Evolutionary conservation across 1,140 invertebrate species (phyloP), one percentile per base, ranked within the genome.

Genomic region (Hermetia illucens): DNA sequence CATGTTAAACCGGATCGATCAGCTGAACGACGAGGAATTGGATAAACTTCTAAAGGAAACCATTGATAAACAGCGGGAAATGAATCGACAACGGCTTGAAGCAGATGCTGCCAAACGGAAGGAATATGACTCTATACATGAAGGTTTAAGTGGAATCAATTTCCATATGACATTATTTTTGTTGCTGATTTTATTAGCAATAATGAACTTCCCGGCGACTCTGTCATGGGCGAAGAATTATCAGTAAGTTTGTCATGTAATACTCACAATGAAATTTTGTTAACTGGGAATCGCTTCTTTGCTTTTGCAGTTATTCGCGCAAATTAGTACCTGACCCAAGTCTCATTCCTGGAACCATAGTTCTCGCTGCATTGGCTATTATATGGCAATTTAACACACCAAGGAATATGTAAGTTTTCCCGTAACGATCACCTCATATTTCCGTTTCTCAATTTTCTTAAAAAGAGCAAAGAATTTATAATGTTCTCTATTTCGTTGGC

Each of bases 201-300:
- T 67, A 13, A 51, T 74, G 3, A 74, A 70, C 53, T 44, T 68
- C 5, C 71, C 72, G 2, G 59, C 65, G 16, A 52, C 69, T 10
- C 44, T 77, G 21, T 74, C 71, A 5, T 76, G 74, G 74, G 67
- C 72, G 1, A 65, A 68, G 40, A 72, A 71, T 56, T 74, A 69
- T 38, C 68, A 68, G 72, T 75, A 61, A 63, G 65, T 64, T 20
- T 15, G 12, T 20, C 18, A 27, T 17, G 9, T 16, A 6, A 13
- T 13, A 24, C 13, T 5, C 17, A 4, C 25, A 5, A 10, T 25
- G 19, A 4, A 8, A 24, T 12, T 13, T 6, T 8, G 5, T n/a
- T 24, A 12, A 5, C 10, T 35, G 21, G 5, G 10, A 18, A 9
- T 6, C 5, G 22, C 5, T 36, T 25, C 12, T 5, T 36, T 24